Percentiles rank a stretch among this genome's conserved stretches.
These are phyloP conservation scores for Myodes glareolus DNA, from an alignment of 2,113 vertebrate species.

Conservation along the genomic window DNA sequence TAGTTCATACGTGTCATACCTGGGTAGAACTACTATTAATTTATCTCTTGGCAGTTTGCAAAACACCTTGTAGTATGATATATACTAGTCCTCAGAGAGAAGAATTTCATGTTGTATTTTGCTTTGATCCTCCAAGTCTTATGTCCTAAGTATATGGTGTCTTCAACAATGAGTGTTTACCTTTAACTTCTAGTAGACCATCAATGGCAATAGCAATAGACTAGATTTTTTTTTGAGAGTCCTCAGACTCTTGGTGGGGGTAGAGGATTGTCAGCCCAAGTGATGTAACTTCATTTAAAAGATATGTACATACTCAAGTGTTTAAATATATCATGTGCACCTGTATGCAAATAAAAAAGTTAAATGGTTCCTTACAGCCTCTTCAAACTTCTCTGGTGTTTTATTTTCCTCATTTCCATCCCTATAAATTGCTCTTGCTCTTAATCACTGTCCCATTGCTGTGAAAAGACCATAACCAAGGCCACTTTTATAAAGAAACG, in stretches of 20 bases:
- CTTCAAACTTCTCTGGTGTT: neutral
- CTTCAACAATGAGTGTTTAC: neutral
- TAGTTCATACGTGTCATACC: neutral
- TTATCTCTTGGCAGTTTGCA: neutral
- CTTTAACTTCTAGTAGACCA: neutral
- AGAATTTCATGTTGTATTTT: neutral
- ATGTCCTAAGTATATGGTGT: neutral
- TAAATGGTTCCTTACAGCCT: neutral
- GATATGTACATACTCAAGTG: neutral
- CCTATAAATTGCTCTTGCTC: neutral
- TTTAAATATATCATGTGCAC: neutral
- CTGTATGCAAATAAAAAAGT: neutral
- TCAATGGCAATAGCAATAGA: neutral
- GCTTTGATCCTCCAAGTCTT: neutral
- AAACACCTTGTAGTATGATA: too few relatives aligned
- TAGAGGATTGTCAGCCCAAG: neutral
- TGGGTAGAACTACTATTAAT: neutral
- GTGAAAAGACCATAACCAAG: neutral
- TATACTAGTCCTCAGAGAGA: too few relatives aligned
- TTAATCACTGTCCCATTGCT: neutral
- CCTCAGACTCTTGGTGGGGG: neutral
- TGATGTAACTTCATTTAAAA: neutral
- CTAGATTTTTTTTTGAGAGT: neutral
- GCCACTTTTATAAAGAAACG: neutral
- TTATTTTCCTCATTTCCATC: neutral